Conservation (phyloP, 2,888 invertebrate genomes). For the Timema podura region DNA sequence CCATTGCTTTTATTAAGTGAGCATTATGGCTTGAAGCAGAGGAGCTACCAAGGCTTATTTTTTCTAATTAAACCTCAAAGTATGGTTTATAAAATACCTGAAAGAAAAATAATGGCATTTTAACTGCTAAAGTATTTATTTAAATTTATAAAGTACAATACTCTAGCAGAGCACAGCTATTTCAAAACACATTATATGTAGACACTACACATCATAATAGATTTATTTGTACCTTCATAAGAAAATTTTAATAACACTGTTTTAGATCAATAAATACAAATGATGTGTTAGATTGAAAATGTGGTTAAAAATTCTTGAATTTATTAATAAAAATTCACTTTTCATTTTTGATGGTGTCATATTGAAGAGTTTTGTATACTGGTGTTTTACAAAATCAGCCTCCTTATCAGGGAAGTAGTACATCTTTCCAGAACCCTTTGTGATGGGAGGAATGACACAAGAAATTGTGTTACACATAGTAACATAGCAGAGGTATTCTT, state of each 20-base stretch:
- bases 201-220: background rate
- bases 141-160: slow-evolving; percentile 4
- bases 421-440: slow-evolving; percentile 10
- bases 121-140: slow-evolving; percentile 3
- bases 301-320: too few relatives aligned
- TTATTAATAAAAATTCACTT: too few relatives aligned
- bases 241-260: background rate
- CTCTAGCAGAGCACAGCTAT: background rate
- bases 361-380: background rate
- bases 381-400: slow-evolving; percentile 9
- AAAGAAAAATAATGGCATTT: slow-evolving; percentile 12
- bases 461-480: slow-evolving; percentile 2
- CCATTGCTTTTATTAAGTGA: background rate
- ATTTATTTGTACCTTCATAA: background rate
- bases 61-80: slow-evolving; percentile 4
- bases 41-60: slow-evolving; percentile 1
- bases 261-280: too few relatives aligned
- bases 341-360: background rate
- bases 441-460: slow-evolving; percentile 11
- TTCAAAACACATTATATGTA: background rate
- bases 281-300: too few relatives aligned
- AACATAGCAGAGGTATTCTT: background rate
- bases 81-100: background rate
- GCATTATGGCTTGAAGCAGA: background rate
- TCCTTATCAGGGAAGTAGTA: slow-evolving; percentile 9